Conservation (phyloP, 2,113 vertebrate species). For the Psilopsiagon aymara region DNA sequence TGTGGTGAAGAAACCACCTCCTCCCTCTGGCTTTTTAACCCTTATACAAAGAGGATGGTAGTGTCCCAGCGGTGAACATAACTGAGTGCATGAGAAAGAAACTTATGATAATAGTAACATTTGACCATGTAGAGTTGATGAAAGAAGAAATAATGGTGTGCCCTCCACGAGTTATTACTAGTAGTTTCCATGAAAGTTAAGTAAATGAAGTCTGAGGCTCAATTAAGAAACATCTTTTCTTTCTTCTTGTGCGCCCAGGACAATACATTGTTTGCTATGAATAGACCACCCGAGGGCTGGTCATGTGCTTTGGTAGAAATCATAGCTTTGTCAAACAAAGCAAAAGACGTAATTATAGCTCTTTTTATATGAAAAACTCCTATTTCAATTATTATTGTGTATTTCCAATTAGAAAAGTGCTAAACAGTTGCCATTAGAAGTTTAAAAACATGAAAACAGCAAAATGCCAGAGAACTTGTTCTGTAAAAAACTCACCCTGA, state of each 20-base stretch:
- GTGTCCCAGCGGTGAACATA: neutral
- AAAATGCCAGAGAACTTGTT: neutral
- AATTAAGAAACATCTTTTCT: conserved; percentile 46
- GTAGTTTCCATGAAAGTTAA: conserved; percentile 48
- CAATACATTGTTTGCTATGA: conserved; percentile 62
- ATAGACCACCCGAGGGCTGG: conserved; percentile 63
- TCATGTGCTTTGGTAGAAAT: conserved; percentile 69
- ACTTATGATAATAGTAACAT: neutral
- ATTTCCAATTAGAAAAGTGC: conserved; percentile 21
- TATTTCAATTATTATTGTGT: conserved; percentile 51
- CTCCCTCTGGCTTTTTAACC: neutral
- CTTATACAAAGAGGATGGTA: neutral
- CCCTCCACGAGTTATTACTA: neutral
- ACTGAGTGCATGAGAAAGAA: neutral
- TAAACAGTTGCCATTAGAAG: conserved; percentile 30
- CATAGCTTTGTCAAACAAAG: conserved; percentile 59
- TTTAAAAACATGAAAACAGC: neutral
- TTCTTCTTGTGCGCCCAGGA: conserved; percentile 40
- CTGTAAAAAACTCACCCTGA: neutral
- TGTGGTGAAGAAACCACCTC: neutral
- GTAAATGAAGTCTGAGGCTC: conserved; percentile 40
- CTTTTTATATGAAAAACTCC: conserved; percentile 29
- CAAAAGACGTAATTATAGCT: conserved; percentile 47
- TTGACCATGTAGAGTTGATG: neutral
- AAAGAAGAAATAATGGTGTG: conserved; percentile 6